Evolutionary conservation across 2,113 vertebrate genomes (phyloP).

Genomic region (Paradoxurus hermaphroditus): DNA sequence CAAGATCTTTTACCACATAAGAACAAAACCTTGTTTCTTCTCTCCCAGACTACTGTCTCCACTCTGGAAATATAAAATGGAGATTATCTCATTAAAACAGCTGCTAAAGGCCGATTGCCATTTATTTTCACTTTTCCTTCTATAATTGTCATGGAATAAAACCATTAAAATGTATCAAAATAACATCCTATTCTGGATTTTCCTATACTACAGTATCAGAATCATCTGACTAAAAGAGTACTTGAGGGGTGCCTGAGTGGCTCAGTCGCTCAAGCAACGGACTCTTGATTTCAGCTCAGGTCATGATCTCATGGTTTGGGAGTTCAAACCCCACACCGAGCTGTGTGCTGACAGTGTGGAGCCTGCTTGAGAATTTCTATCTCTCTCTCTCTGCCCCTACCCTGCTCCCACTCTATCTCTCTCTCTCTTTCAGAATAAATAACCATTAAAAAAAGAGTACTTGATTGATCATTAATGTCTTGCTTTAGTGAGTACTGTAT

Average conservation of each 20-base stretch:
- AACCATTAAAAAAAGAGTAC: neutral
- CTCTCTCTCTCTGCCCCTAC: too few relatives aligned
- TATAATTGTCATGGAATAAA: neutral
- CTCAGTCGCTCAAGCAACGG: too few relatives aligned
- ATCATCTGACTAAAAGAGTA: neutral
- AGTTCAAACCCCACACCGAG: too few relatives aligned
- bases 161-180: neutral
- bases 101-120: conserved; percentile 21
- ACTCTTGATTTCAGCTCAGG: too few relatives aligned
- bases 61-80: conserved; percentile 39
- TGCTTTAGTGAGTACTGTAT: neutral
- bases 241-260: neutral
- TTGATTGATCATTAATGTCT: neutral
- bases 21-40: conserved; percentile 20
- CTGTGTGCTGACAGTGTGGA: too few relatives aligned
- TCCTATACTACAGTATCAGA: neutral
- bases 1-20: neutral
- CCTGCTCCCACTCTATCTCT: too few relatives aligned
- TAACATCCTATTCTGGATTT: neutral
- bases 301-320: too few relatives aligned
- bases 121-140: neutral
- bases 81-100: neutral
- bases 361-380: too few relatives aligned
- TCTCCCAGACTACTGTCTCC: neutral
- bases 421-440: too few relatives aligned